Evolutionary conservation across 2,797 vertebrate species (phyloP), one percentile per base, ranked within the genome.

Genomic region (Agapornis canus): DNA sequence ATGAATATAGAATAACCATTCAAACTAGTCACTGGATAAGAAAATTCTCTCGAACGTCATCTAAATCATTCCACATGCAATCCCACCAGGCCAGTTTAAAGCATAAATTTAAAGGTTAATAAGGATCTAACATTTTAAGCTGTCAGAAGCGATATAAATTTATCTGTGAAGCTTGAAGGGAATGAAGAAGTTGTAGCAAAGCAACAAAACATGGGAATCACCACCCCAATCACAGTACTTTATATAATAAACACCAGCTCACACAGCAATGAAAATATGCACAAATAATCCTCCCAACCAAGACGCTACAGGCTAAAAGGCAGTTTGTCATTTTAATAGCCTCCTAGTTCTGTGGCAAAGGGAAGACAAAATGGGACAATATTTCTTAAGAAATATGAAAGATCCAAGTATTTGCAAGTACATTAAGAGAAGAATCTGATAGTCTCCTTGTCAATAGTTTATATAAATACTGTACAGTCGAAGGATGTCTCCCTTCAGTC

Each of bases 81-180:
- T 97, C 97, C 98, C 97, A 98, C 95, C 94, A 97, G 97, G 97
- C 96, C 97, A 97, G 95, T 97, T 97, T 91, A 78, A 88, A 97
- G 97, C 66, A 82, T 96, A 98, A 98, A 98, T 98, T 97, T 97
- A 98, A 98, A 98, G 98, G 97, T 98, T 98, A 98, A 98, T 97
- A 97, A 97, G 98, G 97, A 98, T 95, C 96, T 96, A 97, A 97
- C 97, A 98, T 97, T 97, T 98, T 96, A 97, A 97, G 93, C 95
- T 97, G 96, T 98, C 98, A 97, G 88, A 97, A 97, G 95, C 26
- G 35, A 97, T 97, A 96, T 57, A 96, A 97, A 98, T 97, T 97
- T 94, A 95, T 96, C 87, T 96, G 95, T 90, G 92, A 96, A 92
- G 96, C 96, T 96, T 89, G 96, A 86, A 96, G 97, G 96, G 97